Conservation (phyloP, 2,888 invertebrate species). For the Caenorhabditis sp. region DNA sequence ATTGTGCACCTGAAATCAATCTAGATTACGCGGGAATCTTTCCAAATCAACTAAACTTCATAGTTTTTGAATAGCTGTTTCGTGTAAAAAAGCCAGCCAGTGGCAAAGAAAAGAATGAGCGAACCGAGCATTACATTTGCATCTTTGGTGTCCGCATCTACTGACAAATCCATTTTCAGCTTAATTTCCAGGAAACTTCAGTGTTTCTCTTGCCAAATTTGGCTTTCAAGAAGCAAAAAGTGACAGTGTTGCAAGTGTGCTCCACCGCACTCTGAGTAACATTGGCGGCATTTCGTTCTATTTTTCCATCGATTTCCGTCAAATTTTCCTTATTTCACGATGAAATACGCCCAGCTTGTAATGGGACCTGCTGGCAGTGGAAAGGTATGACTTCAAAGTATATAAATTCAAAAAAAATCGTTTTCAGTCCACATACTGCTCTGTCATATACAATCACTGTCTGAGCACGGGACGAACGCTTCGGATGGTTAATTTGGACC, state of each 20-base stretch:
- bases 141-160: slow-evolving; percentile 53
- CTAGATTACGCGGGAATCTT: neutral
- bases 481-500: slow-evolving; percentile 92
- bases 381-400: slow-evolving; percentile 84
- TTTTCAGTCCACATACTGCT: slow-evolving; percentile 76
- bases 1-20: slow-evolving; percentile 80
- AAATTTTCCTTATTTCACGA: slow-evolving; percentile 33
- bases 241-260: slow-evolving; percentile 27
- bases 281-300: neutral
- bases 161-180: slow-evolving; percentile 28
- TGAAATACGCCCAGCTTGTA: slow-evolving; percentile 90
- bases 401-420: neutral
- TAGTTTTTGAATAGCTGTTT: slow-evolving; percentile 83
- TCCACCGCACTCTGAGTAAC: slow-evolving; percentile 28
- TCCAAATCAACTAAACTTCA: slow-evolving; percentile 53
- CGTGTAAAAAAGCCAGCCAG: slow-evolving; percentile 98
- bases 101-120: slow-evolving; percentile 87
- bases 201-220: neutral
- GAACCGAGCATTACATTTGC: slow-evolving; percentile 53
- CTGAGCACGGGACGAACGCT: slow-evolving; percentile 85
- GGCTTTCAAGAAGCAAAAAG: neutral
- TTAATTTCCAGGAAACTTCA: neutral
- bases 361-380: slow-evolving; percentile 98
- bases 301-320: slow-evolving; percentile 7
- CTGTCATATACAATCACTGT: slow-evolving; percentile 86